A percentile compares a stretch with the other conserved stretches of the same genome.
These are phyloP conservation scores for Mythimna loreyi DNA, from an alignment of 2,888 invertebrate genomes.

Conservation along the genomic window DNA sequence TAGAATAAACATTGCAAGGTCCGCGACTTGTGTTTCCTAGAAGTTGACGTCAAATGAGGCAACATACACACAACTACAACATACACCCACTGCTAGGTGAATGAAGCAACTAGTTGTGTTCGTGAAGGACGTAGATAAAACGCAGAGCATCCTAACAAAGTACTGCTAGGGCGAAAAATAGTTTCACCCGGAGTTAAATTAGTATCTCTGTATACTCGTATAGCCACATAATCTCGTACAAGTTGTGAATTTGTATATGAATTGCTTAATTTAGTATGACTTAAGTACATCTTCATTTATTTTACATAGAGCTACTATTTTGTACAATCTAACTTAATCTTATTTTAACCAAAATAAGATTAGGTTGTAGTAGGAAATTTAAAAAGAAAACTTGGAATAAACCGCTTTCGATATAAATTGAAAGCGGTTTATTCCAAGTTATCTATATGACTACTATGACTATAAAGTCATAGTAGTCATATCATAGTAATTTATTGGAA, in stretches of 20 bases:
- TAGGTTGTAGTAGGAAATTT: not conserved
- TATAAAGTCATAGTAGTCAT: too few species aligned
- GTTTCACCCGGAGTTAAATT: slow-evolving; percentile 30
- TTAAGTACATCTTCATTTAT: slow-evolving; percentile 8
- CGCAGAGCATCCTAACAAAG: slow-evolving; percentile 31
- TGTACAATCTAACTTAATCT: not conserved
- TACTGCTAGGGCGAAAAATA: slow-evolving; percentile 25
- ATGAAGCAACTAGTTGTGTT: slow-evolving; percentile 48
- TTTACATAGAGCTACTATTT: not conserved
- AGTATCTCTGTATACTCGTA: slow-evolving; percentile 16
- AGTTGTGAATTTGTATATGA: slow-evolving; percentile 5
- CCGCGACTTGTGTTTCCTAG: too few species aligned
- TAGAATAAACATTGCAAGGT: too few species aligned
- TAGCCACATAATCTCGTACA: slow-evolving; percentile 5
- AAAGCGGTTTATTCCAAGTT: too few species aligned
- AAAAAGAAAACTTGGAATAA: not conserved
- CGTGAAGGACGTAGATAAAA: slow-evolving; percentile 36
- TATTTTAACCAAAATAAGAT: not conserved
- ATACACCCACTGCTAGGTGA: slow-evolving; percentile 2
- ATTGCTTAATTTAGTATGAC: slow-evolving; percentile 4
- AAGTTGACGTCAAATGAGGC: not conserved
- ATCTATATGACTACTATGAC: too few species aligned
- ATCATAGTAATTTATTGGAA: too few species aligned
- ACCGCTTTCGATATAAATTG: too few species aligned
- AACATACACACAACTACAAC: slow-evolving; percentile 3